These are phyloP conservation scores for Corythoichthys intestinalis DNA, from an alignment of 2,113 vertebrate genomes.

Conservation along the genomic window DNA sequence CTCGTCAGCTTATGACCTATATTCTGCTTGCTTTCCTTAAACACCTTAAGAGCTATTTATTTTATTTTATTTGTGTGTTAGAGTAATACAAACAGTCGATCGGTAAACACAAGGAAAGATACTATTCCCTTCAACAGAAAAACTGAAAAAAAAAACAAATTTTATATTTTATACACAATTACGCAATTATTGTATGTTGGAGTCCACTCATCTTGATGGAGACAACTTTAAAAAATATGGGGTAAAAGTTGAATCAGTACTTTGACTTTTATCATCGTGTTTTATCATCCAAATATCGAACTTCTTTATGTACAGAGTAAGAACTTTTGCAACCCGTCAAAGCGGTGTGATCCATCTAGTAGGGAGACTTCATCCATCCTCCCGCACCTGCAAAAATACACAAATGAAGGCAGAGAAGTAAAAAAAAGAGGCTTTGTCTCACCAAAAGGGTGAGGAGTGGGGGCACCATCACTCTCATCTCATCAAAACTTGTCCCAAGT, in stretches of 20 bases:
- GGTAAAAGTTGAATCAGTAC: background rate
- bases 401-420: constrained; percentile 20
- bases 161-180: too few relatives aligned
- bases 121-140: too few relatives aligned
- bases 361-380: constrained; percentile 47
- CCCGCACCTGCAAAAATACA: constrained; percentile 26
- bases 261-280: background rate
- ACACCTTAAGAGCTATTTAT: too few relatives aligned
- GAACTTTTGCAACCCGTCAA: background rate
- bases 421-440: constrained; percentile 35
- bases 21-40: too few relatives aligned
- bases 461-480: constrained; percentile 51
- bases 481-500: constrained; percentile 64
- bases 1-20: too few relatives aligned
- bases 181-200: too few relatives aligned
- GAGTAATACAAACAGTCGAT: too few relatives aligned
- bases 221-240: background rate
- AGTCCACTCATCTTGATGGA: too few relatives aligned
- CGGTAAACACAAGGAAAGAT: too few relatives aligned
- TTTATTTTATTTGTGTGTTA: too few relatives aligned
- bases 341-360: constrained; percentile 37
- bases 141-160: too few relatives aligned
- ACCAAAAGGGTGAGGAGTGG: constrained; percentile 28
- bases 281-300: background rate
- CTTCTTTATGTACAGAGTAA: background rate